Percentiles rank a stretch among this genome's conserved stretches.
Conservation (phyloP, 2,113 vertebrate genomes). For the Nyctereutes procyonoides region DNA sequence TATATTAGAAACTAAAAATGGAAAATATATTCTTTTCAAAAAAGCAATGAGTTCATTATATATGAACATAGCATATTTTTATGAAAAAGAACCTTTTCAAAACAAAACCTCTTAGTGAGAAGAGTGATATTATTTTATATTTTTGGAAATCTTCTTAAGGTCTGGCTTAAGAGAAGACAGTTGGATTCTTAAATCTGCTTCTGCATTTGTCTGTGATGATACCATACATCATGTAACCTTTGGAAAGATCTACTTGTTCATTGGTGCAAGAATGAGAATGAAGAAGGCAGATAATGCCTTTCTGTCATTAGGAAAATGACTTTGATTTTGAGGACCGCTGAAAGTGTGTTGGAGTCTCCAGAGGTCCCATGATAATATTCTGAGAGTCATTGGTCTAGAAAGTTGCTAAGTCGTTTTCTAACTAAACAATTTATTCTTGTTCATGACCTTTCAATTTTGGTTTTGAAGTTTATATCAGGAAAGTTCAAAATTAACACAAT, state of each 20-base stretch:
- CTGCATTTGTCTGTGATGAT: background rate
- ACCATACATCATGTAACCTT: background rate
- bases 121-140: background rate
- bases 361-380: background rate
- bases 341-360: background rate
- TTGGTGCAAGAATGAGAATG: background rate
- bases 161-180: background rate
- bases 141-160: background rate
- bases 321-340: background rate
- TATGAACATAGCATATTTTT: background rate
- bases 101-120: background rate
- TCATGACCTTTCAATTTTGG: conserved; percentile 48
- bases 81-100: background rate
- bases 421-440: conserved; percentile 33
- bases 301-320: background rate
- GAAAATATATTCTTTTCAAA: background rate
- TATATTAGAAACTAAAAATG: background rate
- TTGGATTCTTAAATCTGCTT: background rate
- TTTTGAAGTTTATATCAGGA: conserved; percentile 11
- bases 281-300: background rate
- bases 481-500: conserved; percentile 38
- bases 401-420: conserved; percentile 26
- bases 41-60: background rate
- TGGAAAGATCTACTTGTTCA: background rate
- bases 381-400: background rate